Conservation (phyloP, 2,113 vertebrate genomes). For the Daboia siamensis region DNA sequence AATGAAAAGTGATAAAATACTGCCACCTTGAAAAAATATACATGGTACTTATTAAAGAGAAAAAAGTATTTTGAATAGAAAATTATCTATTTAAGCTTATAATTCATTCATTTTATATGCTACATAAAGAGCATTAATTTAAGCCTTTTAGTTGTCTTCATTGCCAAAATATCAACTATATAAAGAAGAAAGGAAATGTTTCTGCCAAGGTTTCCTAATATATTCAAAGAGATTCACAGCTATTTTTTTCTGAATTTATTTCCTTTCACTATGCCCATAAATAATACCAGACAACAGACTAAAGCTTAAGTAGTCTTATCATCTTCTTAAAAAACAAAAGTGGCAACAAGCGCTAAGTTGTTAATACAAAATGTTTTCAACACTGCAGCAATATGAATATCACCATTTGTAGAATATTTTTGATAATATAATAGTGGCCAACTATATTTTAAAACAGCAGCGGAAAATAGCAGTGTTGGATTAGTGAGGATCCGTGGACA, state of each 20-base stretch:
- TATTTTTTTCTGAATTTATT: neutral
- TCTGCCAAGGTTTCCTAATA: neutral
- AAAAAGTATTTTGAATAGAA: neutral
- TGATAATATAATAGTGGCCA: neutral
- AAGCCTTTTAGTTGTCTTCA: conserved; percentile 3
- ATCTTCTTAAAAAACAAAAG: neutral
- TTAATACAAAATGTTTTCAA: neutral
- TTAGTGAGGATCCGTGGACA: neutral
- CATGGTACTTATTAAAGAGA: neutral
- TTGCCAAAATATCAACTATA: neutral
- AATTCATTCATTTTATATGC: neutral
- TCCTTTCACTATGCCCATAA: neutral
- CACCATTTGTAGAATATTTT: neutral
- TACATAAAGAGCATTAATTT: conserved; percentile 5
- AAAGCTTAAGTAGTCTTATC: conserved; percentile 4
- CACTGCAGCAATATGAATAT: conserved; percentile 20
- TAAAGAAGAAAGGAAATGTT: conserved; percentile 1
- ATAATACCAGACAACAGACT: conserved; percentile 22
- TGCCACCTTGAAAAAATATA: neutral
- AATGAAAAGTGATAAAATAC: neutral
- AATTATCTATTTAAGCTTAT: neutral
- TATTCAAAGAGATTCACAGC: neutral
- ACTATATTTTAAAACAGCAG: neutral
- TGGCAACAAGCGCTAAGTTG: neutral
- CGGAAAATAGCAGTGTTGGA: neutral